Evolutionary conservation across 2,888 invertebrate species (phyloP), one percentile per base, ranked within the genome.

Genomic region (Apotomis betuletana): DNA sequence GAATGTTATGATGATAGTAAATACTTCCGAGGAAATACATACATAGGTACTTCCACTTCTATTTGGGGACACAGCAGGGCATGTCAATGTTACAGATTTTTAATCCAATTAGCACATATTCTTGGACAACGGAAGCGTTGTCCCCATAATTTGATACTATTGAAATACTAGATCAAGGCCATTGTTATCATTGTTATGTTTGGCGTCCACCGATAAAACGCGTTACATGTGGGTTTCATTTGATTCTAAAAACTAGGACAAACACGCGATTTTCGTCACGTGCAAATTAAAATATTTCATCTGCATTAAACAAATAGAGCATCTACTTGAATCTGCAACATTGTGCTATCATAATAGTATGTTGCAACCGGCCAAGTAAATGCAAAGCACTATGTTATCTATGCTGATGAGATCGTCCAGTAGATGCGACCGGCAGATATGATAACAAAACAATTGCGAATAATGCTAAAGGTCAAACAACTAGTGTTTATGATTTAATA

Each of bases 141-240:
- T 51, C 67, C 57, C 49, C 44, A 60, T 67, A 61, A 44, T 67
- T 55, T 67, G 60, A 44, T 61, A 67, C 49, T n/a, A 38, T 61
- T 67, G 27, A 64, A 64, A 52, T 64, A 64, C 67, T 67, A 71
- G 57, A 57, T 62, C 71, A 71, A 71, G 71, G 71, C 13, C 52
- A 36, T 41, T 44, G 57, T 67, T 71, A 71, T 71, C 71, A 62
- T 9, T 57, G 55, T 49, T 57, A 67, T 44, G 49, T 57, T 51
- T 9, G 38, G 13, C 49, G 59, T 49, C 49, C 58, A 60, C 13
- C 13, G 70, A 61, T 60, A 67, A 55, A 59, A 41, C 49, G 46
- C 46, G 55, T 61, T 46, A 54, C 9, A 61, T 44, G 51, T n/a
- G 41, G 6, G 9, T 44, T 36, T 59, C 27, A 44, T 55, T 54